These are phyloP conservation scores for Diarsia brunnea DNA, from an alignment of 2,888 invertebrate genomes.

Conservation along the genomic window DNA sequence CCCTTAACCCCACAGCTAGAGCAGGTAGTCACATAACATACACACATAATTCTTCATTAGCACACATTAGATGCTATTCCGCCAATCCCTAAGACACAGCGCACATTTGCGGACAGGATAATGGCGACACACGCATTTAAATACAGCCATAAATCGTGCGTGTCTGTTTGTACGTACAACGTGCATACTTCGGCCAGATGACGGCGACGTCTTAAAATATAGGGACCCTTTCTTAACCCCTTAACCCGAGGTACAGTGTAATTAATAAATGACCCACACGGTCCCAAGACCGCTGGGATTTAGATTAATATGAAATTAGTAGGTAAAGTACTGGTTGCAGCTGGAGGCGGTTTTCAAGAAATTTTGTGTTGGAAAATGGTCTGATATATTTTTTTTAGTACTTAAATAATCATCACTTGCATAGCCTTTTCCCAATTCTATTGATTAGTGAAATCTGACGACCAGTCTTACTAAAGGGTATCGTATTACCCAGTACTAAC, in stretches of 20 bases:
- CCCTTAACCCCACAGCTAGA: neutral
- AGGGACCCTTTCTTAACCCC: constrained; percentile 87
- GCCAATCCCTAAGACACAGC: constrained; percentile 58
- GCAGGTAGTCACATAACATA: constrained; percentile 6
- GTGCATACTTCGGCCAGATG: constrained; percentile 87
- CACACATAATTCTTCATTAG: constrained; percentile 48
- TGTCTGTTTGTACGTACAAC: constrained; percentile 66
- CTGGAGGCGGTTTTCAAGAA: neutral
- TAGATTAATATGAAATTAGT: constrained; percentile 81
- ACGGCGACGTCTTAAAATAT: constrained; percentile 89
- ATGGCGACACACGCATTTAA: constrained; percentile 67
- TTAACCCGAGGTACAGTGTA: constrained; percentile 82
- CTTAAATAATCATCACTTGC: neutral
- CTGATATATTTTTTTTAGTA: neutral
- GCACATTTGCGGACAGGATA: constrained; percentile 64
- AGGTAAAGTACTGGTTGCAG: constrained; percentile 40
- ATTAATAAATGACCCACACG: constrained; percentile 90
- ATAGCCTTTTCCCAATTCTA: neutral
- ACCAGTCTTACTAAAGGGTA: neutral
- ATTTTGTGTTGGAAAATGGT: neutral
- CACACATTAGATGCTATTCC: constrained; percentile 50
- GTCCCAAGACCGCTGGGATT: constrained; percentile 73
- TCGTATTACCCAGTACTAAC: neutral
- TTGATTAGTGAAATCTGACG: neutral
- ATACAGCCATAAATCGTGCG: constrained; percentile 81